A percentile compares a stretch with the other conserved stretches of the same genome.
These are phyloP conservation scores for Coecobrya sp. DNA, from an alignment of 2,888 invertebrate genomes.

Conservation along the genomic window DNA sequence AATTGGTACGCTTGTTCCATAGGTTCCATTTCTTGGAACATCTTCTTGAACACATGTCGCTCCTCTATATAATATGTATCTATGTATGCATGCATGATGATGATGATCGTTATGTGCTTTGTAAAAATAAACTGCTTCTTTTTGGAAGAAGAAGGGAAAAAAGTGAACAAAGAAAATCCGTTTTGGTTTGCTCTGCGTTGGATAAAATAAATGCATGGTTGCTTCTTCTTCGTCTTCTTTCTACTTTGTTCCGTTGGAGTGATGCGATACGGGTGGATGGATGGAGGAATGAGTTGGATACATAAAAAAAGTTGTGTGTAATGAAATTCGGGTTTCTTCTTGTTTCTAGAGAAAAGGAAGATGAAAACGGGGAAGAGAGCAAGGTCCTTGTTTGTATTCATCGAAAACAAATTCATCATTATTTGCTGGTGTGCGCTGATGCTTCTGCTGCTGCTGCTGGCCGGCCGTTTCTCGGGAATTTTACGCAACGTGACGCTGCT, in stretches of 20 bases:
- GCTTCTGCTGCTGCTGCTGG: not conserved
- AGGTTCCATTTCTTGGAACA: no score
- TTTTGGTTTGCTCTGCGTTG: not conserved
- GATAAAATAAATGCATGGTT: not conserved
- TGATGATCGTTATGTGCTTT: not conserved
- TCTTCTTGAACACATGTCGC: no score
- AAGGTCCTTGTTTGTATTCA: not conserved
- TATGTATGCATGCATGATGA: not conserved
- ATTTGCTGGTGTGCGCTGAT: not conserved
- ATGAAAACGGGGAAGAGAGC: not conserved
- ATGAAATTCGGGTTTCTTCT: not conserved
- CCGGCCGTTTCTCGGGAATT: not conserved
- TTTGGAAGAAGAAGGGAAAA: not conserved
- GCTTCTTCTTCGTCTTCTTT: no score
- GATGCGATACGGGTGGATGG: not conserved
- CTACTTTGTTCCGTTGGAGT: not conserved
- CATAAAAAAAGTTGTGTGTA: no score
- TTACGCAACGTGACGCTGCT: not conserved
- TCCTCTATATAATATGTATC: no score
- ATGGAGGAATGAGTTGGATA: not conserved
- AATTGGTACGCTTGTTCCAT: not conserved
- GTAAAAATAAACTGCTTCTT: not conserved
- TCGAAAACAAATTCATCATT: not conserved
- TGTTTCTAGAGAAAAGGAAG: not conserved
- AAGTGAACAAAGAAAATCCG: not conserved